Conservation (phyloP, 1,140 invertebrate genomes). For the Nomia melanderi region DNA sequence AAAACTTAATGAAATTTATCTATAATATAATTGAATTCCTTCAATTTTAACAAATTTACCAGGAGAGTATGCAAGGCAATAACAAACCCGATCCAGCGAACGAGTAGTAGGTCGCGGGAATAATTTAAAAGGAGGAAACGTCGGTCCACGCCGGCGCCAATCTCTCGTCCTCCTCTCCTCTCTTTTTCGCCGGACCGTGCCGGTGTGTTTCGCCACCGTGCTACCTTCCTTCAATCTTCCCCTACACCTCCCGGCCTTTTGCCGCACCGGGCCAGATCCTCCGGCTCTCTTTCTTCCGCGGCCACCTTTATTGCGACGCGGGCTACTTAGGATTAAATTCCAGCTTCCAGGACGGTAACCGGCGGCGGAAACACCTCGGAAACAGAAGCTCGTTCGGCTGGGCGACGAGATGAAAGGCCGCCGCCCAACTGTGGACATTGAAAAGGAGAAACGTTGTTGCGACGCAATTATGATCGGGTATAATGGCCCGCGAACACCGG, state of each 20-base stretch:
- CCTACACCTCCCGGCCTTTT: not conserved
- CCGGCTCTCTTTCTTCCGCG: not conserved
- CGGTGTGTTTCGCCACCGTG: constrained; percentile 40
- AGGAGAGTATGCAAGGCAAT: constrained; percentile 1
- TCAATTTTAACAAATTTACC: not conserved
- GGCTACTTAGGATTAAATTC: constrained; percentile 75
- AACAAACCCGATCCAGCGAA: constrained; percentile 41
- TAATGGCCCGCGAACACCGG: constrained; percentile 72
- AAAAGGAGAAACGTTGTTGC: constrained; percentile 71
- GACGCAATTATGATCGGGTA: constrained; percentile 74
- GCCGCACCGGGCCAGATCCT: not conserved
- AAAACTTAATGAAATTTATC: no score
- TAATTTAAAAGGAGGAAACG: constrained; percentile 68
- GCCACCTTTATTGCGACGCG: constrained; percentile 64
- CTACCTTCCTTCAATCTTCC: constrained; percentile 23
- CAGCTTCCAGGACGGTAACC: constrained; percentile 76
- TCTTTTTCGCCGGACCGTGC: not conserved
- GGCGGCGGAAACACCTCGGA: constrained; percentile 77
- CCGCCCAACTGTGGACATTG: constrained; percentile 64
- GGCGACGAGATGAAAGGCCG: constrained; percentile 72
- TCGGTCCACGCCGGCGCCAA: not conserved
- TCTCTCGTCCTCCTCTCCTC: constrained; percentile 25
- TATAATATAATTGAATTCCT: no score
- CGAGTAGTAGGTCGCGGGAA: constrained; percentile 59
- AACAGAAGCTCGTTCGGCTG: constrained; percentile 75